phyloP scores from a whole-genome alignment of 2,888 invertebrate species.

The Apoda limacodes region DNA sequence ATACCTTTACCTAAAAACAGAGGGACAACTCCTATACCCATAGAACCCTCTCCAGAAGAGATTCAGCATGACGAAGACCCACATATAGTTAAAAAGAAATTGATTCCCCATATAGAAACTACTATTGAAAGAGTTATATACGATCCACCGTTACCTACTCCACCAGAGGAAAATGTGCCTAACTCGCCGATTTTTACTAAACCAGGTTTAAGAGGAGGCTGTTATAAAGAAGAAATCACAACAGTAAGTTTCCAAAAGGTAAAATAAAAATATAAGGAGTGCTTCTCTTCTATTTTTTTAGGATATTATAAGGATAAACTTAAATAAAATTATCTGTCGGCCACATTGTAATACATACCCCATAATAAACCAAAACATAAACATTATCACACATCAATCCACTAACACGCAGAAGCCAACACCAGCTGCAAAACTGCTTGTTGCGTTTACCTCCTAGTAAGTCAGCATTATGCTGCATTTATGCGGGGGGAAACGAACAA shows the following conservation, averaged over 20 bases:
- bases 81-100: conserved; percentile 44
- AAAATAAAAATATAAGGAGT: neutral
- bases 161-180: conserved; percentile 25
- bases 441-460: too few relatives aligned
- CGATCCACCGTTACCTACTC: conserved; percentile 45
- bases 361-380: too few relatives aligned
- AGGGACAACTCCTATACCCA: conserved; percentile 29
- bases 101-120: conserved; percentile 47
- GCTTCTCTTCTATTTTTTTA: too few relatives aligned
- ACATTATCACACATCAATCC: too few relatives aligned
- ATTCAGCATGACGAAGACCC: conserved; percentile 40
- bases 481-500: too few relatives aligned
- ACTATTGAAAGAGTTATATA: conserved; percentile 38
- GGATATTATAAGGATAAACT: too few relatives aligned
- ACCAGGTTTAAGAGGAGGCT: conserved; percentile 31
- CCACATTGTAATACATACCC: too few relatives aligned
- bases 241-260: conserved; percentile 35
- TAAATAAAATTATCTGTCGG: too few relatives aligned
- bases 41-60: conserved; percentile 28
- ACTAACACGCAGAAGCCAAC: too few relatives aligned
- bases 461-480: too few relatives aligned
- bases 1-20: conserved; percentile 43
- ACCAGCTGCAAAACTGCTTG: too few relatives aligned
- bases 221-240: conserved; percentile 23
- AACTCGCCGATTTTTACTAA: conserved; percentile 37